Evolutionary conservation across 2,113 vertebrate genomes (phyloP).

Genomic region (Toxotes jaculatrix): DNA sequence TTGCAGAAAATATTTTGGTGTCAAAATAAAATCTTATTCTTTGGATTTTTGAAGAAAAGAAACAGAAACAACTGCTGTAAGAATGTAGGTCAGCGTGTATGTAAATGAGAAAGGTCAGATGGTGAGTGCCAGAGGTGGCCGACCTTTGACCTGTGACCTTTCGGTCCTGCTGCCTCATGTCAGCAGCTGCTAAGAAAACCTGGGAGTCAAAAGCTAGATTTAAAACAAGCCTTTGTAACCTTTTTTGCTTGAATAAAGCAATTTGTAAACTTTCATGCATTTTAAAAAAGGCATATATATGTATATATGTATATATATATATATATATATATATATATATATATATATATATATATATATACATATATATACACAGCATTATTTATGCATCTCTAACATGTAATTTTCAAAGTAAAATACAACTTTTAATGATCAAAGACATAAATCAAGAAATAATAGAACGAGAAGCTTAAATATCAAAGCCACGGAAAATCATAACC

Average conservation of each 20-base stretch:
- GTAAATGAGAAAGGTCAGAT: conserved; percentile 69
- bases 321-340: too few species aligned
- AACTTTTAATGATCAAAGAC: neutral
- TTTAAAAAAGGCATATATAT: neutral
- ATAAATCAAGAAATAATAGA: neutral
- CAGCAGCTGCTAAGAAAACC: conserved; percentile 28
- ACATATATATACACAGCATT: too few species aligned
- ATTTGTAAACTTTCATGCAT: conserved; percentile 25
- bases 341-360: too few species aligned
- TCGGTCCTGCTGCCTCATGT: conserved; percentile 37
- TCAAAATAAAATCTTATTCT: neutral
- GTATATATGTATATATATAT: too few species aligned
- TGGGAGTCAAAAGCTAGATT: conserved; percentile 47
- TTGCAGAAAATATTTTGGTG: neutral
- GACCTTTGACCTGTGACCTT: conserved; percentile 74
- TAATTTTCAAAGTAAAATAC: neutral
- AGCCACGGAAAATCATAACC: neutral
- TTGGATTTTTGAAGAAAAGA: neutral
- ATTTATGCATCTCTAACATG: neutral
- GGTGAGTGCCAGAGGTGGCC: conserved; percentile 53
- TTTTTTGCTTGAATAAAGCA: conserved; percentile 3
- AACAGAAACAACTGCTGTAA: neutral
- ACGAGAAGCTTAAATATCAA: neutral
- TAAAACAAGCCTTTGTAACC: neutral
- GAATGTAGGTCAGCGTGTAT: conserved; percentile 67